Evolutionary conservation across 2,797 vertebrate genomes (phyloP).

Genomic region (Rhadinocentrus ornatus): DNA sequence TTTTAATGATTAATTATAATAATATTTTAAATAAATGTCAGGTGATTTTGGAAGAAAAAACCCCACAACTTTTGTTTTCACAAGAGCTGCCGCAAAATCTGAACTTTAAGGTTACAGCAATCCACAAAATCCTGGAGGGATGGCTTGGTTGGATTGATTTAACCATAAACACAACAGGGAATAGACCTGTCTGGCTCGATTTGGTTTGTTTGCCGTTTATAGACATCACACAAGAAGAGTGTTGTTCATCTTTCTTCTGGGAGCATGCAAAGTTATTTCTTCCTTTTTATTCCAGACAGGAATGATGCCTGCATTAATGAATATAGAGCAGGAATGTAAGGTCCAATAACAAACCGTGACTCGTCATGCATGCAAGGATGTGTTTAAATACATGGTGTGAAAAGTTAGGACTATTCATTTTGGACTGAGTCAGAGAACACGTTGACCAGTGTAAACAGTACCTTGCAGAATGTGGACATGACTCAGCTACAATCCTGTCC

Average conservation of each 20-base stretch:
- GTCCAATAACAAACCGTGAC: not conserved
- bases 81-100: no score
- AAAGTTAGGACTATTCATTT: no score
- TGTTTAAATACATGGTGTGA: not conserved
- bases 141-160: not conserved
- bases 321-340: not conserved
- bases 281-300: not conserved
- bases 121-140: not conserved
- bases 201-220: not conserved
- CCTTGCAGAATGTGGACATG: not conserved
- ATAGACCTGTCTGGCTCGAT: not conserved
- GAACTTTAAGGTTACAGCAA: not conserved
- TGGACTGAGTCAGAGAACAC: no score
- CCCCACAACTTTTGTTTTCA: not conserved
- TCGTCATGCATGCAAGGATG: not conserved
- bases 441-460: no score
- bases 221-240: not conserved
- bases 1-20: no score
- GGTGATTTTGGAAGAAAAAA: no score
- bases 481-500: not conserved
- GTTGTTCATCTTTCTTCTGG: not conserved
- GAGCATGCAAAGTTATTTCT: not conserved
- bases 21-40: no score
- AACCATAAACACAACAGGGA: not conserved
- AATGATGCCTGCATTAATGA: not conserved